Evolutionary conservation across 2,888 invertebrate genomes (phyloP).

Genomic region (Branchellion lobata): DNA sequence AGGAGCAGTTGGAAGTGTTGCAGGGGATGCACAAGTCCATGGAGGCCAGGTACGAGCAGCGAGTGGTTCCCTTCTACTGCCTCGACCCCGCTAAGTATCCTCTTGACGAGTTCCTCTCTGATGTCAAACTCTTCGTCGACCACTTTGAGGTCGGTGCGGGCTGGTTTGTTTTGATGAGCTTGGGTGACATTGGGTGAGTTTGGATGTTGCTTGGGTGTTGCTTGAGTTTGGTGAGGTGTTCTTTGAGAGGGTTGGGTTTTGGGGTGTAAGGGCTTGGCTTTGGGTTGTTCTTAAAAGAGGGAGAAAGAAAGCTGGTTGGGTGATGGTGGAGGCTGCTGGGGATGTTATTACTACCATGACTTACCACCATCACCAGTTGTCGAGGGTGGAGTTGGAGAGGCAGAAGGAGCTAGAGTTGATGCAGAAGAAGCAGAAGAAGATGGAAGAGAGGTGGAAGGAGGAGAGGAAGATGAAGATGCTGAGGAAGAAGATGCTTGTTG

Average conservation of each 20-base stretch:
- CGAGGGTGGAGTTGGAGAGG: conserved; percentile 79
- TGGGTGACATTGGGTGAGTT: no score
- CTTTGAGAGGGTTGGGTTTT: conserved; percentile 75
- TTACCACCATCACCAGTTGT: conserved; percentile 67
- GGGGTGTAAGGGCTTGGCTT: conserved; percentile 79
- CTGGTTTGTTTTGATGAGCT: not conserved
- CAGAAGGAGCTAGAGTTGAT: conserved; percentile 82
- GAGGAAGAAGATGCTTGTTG: conserved; percentile 72
- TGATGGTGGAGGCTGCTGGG: not conserved
- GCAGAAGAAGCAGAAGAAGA: conserved; percentile 77
- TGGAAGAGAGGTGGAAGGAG: conserved; percentile 79
- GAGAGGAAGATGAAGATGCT: conserved; percentile 71
- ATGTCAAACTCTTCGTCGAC: conserved; percentile 91
- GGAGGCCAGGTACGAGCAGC: conserved; percentile 76
- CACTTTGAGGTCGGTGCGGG: conserved; percentile 68
- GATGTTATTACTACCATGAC: not conserved
- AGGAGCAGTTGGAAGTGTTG: conserved; percentile 82
- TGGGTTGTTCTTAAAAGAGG: conserved; percentile 77
- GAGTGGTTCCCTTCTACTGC: conserved; percentile 82
- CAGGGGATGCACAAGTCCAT: conserved; percentile 91
- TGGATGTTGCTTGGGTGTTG: no score
- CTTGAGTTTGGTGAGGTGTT: not conserved
- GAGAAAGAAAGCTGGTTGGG: conserved; percentile 79
- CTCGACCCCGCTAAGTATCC: conserved; percentile 91
- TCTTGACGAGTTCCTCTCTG: conserved; percentile 91